These are phyloP conservation scores for Turnix velox DNA, from an alignment of 2,113 vertebrate genomes.

Conservation along the genomic window DNA sequence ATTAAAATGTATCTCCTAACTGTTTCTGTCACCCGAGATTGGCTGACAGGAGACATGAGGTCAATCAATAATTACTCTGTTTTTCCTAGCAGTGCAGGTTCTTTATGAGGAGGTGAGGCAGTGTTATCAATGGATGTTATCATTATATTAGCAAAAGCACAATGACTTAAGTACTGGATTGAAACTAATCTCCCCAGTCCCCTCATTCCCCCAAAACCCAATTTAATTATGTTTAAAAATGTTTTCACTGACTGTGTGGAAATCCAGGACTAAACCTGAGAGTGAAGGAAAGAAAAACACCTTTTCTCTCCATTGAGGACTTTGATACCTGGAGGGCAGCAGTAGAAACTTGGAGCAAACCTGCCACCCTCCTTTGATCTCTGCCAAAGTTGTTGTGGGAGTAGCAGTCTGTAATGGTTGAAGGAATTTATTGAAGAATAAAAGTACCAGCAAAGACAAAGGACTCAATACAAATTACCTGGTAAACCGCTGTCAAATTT, in stretches of 20 bases:
- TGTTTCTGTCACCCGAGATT: neutral
- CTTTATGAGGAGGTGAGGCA: neutral
- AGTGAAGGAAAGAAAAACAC: neutral
- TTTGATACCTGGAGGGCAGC: neutral
- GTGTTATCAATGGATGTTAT: neutral
- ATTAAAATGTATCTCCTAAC: neutral
- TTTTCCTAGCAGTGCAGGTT: neutral
- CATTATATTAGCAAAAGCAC: neutral
- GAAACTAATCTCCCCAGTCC: neutral
- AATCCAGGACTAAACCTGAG: neutral
- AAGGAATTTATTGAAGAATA: constrained; percentile 35
- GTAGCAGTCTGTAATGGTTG: neutral
- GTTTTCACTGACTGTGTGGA: neutral
- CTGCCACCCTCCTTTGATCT: constrained; percentile 9
- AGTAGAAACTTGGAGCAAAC: neutral
- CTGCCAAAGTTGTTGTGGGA: neutral
- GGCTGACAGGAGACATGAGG: neutral
- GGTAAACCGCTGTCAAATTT: neutral
- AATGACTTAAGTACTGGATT: neutral
- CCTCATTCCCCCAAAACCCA: neutral
- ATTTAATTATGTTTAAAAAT: neutral
- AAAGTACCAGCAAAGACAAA: constrained; percentile 16
- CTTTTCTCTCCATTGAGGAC: neutral
- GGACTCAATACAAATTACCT: neutral
- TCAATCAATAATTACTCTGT: neutral